Percentiles rank a stretch among this genome's conserved stretches.
Evolutionary conservation across 2,797 vertebrate species (phyloP).

Genomic region (Anguilla pacifica): DNA sequence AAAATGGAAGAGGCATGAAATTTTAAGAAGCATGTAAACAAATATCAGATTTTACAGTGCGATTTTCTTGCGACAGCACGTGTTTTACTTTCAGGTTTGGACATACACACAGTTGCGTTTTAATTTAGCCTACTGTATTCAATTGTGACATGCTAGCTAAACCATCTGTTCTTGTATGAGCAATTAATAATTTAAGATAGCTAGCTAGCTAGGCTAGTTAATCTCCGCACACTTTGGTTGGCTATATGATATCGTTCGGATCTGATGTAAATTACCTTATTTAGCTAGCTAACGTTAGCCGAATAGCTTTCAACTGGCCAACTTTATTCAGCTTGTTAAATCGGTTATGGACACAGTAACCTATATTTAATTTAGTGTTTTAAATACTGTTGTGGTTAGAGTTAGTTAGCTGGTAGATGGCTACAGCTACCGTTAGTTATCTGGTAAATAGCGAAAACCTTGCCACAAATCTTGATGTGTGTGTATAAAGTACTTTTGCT

Average conservation of each 20-base stretch:
- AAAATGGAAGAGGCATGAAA: conserved; percentile 30
- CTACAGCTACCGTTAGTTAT: background rate
- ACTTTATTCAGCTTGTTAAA: background rate
- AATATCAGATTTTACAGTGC: background rate
- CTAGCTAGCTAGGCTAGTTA: background rate
- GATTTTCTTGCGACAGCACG: background rate
- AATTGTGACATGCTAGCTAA: background rate
- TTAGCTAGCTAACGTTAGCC: background rate
- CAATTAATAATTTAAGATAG: background rate
- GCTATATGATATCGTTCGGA: background rate
- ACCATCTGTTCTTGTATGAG: background rate
- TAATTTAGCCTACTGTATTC: background rate
- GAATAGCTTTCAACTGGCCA: background rate
- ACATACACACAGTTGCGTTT: background rate
- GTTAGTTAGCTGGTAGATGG: too few relatives aligned
- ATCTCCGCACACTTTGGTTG: background rate
- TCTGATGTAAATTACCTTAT: background rate
- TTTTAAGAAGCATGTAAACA: background rate
- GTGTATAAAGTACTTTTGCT: background rate
- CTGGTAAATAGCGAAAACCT: background rate
- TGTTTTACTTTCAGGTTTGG: background rate
- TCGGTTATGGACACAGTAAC: background rate
- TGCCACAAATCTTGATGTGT: too few relatives aligned
- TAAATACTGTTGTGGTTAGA: background rate
- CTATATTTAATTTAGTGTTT: background rate